Evolutionary conservation across 2,797 vertebrate species (phyloP), one percentile per base, ranked within the genome.

Genomic region (Gastrophryne carolinensis): DNA sequence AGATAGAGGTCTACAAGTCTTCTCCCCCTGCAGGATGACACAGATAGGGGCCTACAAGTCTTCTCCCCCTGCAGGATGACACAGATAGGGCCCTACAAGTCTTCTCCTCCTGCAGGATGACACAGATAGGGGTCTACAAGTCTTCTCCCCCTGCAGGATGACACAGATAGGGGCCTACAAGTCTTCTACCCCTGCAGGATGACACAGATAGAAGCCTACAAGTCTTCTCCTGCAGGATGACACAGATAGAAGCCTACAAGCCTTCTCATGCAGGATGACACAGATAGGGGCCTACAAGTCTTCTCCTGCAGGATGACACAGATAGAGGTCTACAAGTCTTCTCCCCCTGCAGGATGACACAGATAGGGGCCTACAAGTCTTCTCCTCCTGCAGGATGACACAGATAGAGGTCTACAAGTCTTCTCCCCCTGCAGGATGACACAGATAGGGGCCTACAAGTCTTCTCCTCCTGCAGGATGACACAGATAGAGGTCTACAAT

Each of bases 401-500:
- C 15, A 44, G 15, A 44, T 15, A 17, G n/a, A n/a, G 13, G 1
- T 5, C 3, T 17, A 44, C 17, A n/a, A 44, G 39, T 44, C 39
- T 44, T n/a, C 39, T 44, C 39, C 39, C 17, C 39, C 39, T 44
- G 39, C 39, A 44, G 39, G 39, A 13, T n/a, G 26, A 60, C 17
- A 58, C n/a, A 58, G 56, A 11, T 17, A 37, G 21, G 57, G 13
- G 9, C 21, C 21, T 37, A 39, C 3, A 23, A 62, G 60, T 27
- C 37, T 63, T 34, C 34, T 37, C 58, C 58, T 34, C 54, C 54
- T 58, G 30, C 30, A 34, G 54, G 32, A 34, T 37, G 57, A 60
- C 9, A 60, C 19, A 60, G n/a, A 37, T 3, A 19, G 17, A 15
- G 39, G 24, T 47, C 7, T 21, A 17, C 29, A 41, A 12, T n/a